Percentiles rank a stretch among this genome's conserved stretches.
Conservation (phyloP, 2,113 vertebrate species). For the Rostratula benghalensis region DNA sequence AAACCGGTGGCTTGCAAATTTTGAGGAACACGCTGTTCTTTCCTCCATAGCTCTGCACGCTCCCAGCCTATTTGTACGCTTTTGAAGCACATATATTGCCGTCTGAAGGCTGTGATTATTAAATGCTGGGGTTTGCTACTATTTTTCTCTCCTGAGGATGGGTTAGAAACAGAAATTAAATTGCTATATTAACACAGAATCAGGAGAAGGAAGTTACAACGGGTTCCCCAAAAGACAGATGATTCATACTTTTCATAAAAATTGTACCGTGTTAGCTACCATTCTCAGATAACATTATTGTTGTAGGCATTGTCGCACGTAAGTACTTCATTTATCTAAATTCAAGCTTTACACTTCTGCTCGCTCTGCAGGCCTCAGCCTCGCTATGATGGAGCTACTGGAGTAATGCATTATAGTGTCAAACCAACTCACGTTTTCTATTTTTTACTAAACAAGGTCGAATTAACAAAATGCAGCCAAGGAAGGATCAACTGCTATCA, state of each 20-base stretch:
- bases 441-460: conserved; percentile 32
- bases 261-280: background rate
- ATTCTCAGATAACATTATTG: conserved; percentile 21
- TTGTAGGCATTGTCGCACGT: conserved; percentile 23
- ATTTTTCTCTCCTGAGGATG: background rate
- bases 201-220: conserved; percentile 3
- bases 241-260: conserved; percentile 61
- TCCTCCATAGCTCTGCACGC: background rate
- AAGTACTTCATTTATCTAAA: conserved; percentile 56
- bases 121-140: background rate
- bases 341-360: background rate
- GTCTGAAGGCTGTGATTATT: conserved; percentile 25
- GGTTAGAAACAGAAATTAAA: conserved; percentile 39
- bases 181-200: background rate
- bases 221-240: conserved; percentile 35
- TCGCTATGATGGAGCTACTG: background rate
- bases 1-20: background rate
- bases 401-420: conserved; percentile 1
- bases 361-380: conserved; percentile 17
- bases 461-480: background rate
- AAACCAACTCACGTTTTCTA: background rate
- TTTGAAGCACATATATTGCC: background rate
- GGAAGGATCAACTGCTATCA: background rate
- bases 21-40: background rate
- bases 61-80: background rate